Evolutionary conservation across 92 coral and sea anemone genomes (phyloP).

Genomic region (Scolanthus callimorphus): DNA sequence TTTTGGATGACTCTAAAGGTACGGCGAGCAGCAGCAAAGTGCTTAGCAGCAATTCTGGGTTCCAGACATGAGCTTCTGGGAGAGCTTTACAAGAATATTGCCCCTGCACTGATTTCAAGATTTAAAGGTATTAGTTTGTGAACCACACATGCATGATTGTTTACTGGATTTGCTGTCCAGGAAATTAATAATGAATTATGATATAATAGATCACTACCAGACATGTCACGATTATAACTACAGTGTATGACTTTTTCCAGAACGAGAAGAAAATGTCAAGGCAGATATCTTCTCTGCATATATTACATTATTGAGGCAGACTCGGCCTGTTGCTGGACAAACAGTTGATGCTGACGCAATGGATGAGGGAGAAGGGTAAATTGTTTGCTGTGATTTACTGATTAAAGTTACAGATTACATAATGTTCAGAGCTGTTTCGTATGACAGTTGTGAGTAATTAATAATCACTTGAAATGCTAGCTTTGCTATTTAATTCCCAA

Average conservation of each 20-base stretch:
- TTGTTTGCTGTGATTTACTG: too few species aligned
- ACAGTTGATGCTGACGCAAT: slow-evolving; percentile 85
- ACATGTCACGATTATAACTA: too few species aligned
- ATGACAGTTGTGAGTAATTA: not conserved
- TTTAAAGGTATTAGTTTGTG: slow-evolving; percentile 90
- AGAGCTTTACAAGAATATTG: slow-evolving; percentile 85
- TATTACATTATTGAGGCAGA: slow-evolving; percentile 88
- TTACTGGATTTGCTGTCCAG: too few species aligned
- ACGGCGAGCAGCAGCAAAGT: slow-evolving; percentile 99
- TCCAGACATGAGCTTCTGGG: slow-evolving; percentile 91
- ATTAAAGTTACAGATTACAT: too few species aligned
- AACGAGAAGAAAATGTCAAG: slow-evolving; percentile 96
- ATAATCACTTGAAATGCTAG: too few species aligned
- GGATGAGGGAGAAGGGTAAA: slow-evolving; percentile 92
- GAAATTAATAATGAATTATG: too few species aligned
- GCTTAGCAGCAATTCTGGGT: slow-evolving; percentile 90
- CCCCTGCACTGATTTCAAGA: slow-evolving; percentile 96
- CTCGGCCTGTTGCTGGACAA: slow-evolving; percentile 92
- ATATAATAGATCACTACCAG: too few species aligned
- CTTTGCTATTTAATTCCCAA: too few species aligned
- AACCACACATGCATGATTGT: too few species aligned
- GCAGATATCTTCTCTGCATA: slow-evolving; percentile 96
- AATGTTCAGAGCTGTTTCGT: too few species aligned
- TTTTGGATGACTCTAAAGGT: slow-evolving; percentile 43
- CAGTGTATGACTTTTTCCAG: slow-evolving; percentile 44